phyloP scores from a whole-genome alignment of 2,888 invertebrate genomes.

The Calliopum simillimum region DNA sequence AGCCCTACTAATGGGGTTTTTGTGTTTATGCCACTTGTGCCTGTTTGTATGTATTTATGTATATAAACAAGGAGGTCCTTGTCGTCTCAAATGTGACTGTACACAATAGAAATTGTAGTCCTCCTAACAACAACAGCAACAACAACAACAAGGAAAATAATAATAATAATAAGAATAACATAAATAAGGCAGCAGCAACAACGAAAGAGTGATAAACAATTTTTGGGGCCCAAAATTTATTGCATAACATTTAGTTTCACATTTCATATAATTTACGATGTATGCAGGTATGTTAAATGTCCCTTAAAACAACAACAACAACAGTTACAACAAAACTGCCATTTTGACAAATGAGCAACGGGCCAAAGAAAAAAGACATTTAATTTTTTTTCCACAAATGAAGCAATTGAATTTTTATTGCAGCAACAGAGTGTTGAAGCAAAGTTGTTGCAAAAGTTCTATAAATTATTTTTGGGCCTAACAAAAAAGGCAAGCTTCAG shows the following conservation, averaged over 20 bases:
- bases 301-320: constrained; percentile 40
- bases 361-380: constrained; percentile 18
- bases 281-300: constrained; percentile 52
- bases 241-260: constrained; percentile 46
- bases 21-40: constrained; percentile 28
- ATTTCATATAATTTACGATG: constrained; percentile 48
- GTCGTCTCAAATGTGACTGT: no score
- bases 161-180: neutral
- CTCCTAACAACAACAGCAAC: neutral
- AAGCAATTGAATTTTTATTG: no score
- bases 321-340: constrained; percentile 9
- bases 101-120: no score
- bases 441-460: no score
- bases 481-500: no score
- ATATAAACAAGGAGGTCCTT: neutral
- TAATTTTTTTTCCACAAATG: constrained; percentile 4
- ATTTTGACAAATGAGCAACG: constrained; percentile 25
- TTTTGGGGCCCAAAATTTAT: constrained; percentile 49
- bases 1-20: constrained; percentile 45
- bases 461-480: no score
- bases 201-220: constrained; percentile 47
- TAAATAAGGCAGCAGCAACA: neutral
- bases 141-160: neutral
- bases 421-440: no score
- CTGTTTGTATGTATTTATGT: constrained; percentile 7